phyloP scores from a whole-genome alignment of 2,797 vertebrate species.

The Dicrostonyx torquatus region DNA sequence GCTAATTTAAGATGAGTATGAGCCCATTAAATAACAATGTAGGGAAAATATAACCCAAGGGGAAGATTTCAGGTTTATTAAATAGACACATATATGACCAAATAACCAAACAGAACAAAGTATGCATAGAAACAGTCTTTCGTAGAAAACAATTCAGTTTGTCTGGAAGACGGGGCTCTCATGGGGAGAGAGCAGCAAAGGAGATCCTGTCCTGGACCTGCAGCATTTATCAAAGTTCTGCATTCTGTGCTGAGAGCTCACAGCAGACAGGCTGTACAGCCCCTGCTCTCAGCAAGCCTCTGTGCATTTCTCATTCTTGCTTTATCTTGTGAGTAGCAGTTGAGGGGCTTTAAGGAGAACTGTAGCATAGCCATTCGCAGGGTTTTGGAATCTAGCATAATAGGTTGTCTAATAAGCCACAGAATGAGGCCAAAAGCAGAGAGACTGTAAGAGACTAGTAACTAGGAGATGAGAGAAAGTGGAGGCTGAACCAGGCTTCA shows the following conservation, averaged over 20 bases:
- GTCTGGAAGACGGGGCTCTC: neutral
- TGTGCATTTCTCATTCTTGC: neutral
- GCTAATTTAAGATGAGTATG: neutral
- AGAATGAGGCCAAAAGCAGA: neutral
- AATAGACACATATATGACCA: neutral
- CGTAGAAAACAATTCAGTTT: neutral
- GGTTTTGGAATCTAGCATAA: neutral
- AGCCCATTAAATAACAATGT: neutral
- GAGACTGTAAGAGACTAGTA: neutral
- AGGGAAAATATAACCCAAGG: neutral
- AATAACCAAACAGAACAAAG: neutral
- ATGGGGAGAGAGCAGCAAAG: neutral
- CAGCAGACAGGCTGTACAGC: neutral
- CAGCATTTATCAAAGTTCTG: neutral
- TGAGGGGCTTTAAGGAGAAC: constrained; percentile 1
- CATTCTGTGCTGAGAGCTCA: neutral
- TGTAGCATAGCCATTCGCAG: neutral
- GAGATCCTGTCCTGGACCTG: neutral
- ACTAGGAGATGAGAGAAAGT: neutral
- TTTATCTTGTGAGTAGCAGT: neutral
- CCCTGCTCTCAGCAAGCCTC: neutral
- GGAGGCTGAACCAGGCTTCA: neutral
- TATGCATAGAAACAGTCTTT: neutral
- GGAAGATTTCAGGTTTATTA: neutral
- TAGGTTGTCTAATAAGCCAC: neutral